These are phyloP conservation scores for Philotrypesis tridentata DNA, from an alignment of 1,140 invertebrate species.

Conservation along the genomic window DNA sequence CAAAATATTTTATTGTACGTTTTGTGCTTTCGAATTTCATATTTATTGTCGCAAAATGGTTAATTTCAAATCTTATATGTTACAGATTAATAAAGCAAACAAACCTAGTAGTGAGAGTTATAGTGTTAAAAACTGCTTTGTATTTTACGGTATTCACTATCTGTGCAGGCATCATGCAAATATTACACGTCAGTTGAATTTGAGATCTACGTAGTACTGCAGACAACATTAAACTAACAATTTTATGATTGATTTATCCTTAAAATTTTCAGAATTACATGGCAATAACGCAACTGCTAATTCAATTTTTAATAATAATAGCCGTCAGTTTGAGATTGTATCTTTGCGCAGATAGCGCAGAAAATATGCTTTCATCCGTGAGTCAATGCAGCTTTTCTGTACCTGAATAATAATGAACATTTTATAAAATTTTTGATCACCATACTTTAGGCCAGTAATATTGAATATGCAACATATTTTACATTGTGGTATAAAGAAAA, in stretches of 20 bases:
- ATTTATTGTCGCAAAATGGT: background rate
- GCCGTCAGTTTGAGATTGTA: constrained; percentile 13
- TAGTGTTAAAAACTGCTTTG: constrained; percentile 10
- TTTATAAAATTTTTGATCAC: background rate
- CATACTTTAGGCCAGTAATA: background rate
- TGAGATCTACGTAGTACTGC: background rate
- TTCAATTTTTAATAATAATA: background rate
- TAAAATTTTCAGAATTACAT: background rate
- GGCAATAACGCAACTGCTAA: background rate
- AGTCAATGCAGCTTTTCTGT: background rate
- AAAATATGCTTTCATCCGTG: constrained; percentile 13
- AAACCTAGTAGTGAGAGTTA: background rate
- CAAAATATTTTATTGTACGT: constrained; percentile 6
- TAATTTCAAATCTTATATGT: background rate
- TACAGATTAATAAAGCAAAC: constrained; percentile 24
- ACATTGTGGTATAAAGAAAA: background rate
- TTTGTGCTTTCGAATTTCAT: background rate
- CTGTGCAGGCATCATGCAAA: background rate
- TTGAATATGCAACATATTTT: background rate
- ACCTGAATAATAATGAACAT: background rate
- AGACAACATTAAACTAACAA: background rate
- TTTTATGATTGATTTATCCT: background rate
- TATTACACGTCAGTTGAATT: constrained; percentile 20
- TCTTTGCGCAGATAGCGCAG: constrained; percentile 30
- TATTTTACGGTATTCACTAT: constrained; percentile 8